Evolutionary conservation across 2,888 invertebrate species (phyloP).

Genomic region (Lochmaea crataegi): DNA sequence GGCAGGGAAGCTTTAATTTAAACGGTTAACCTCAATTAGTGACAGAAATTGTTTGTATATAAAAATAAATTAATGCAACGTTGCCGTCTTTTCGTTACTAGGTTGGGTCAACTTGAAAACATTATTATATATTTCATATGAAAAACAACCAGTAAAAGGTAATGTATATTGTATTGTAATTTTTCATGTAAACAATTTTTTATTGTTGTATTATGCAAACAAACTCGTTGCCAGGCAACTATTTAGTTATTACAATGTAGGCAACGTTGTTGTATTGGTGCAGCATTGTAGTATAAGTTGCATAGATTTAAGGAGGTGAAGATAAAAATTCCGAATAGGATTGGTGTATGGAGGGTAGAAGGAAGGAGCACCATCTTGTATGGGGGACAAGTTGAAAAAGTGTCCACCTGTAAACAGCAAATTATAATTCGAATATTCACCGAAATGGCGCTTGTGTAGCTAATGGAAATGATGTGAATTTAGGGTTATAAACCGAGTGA

Average conservation of each 20-base stretch:
- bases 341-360: too few relatives aligned
- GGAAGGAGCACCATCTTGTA: too few relatives aligned
- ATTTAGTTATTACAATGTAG: background rate
- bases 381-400: too few relatives aligned
- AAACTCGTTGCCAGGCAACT: background rate
- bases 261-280: background rate
- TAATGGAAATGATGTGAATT: too few relatives aligned
- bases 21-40: slow-evolving; percentile 44
- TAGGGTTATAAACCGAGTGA: too few relatives aligned
- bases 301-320: background rate
- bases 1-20: slow-evolving; percentile 26
- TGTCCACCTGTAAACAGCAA: too few relatives aligned
- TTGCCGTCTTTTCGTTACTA: slow-evolving; percentile 31
- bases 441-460: too few relatives aligned
- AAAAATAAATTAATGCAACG: slow-evolving; percentile 38
- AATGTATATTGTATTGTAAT: too few relatives aligned
- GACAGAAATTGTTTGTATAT: slow-evolving; percentile 41
- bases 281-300: background rate
- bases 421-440: too few relatives aligned
- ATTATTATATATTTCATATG: background rate
- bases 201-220: background rate
- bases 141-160: background rate
- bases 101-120: background rate
- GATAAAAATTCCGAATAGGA: background rate
- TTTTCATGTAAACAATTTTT: background rate